Percentiles rank a stretch among this genome's conserved stretches.
Evolutionary conservation across 30 jellyfish, hydroid and myxozoan species (phyloP).

Genomic region (Hydractinia echinata): DNA sequence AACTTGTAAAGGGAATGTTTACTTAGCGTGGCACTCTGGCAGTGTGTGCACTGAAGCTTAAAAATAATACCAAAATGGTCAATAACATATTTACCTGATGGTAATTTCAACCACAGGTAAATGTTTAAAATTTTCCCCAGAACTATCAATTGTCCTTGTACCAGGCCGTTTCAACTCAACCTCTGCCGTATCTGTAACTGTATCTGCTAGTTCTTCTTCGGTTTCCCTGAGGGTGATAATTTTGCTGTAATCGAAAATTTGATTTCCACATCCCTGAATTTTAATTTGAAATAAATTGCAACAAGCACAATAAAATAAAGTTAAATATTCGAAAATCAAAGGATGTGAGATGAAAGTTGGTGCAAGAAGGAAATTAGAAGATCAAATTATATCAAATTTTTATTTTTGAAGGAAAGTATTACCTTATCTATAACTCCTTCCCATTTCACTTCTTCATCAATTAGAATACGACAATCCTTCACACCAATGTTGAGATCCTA

Average conservation of each 20-base stretch:
- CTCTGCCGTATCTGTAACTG: neutral
- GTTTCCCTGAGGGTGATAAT: slow-evolving; percentile 36
- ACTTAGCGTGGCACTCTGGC: too few relatives aligned
- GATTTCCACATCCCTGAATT: slow-evolving; percentile 90
- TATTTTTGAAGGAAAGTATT: neutral
- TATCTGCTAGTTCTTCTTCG: neutral
- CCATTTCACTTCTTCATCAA: slow-evolving; percentile 60
- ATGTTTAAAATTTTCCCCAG: slow-evolving; percentile 15
- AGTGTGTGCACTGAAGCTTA: too few relatives aligned
- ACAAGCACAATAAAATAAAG: too few relatives aligned
- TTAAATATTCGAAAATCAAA: too few relatives aligned
- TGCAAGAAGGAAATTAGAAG: too few relatives aligned
- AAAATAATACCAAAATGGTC: too few relatives aligned
- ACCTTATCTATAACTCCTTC: slow-evolving; percentile 81
- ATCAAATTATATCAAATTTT: too few relatives aligned
- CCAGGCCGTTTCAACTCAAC: neutral
- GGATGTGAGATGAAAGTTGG: too few relatives aligned
- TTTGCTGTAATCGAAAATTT: slow-evolving; percentile 80
- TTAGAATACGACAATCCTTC: slow-evolving; percentile 43
- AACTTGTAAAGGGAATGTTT: too few relatives aligned
- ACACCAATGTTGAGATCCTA: slow-evolving; percentile 80
- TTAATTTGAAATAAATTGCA: too few relatives aligned
- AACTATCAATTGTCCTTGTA: slow-evolving; percentile 11
- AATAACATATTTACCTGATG: neutral
- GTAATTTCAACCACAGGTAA: slow-evolving; percentile 11